Evolutionary conservation across 2,888 invertebrate genomes (phyloP).

Genomic region (Himalopsyche anomala): DNA sequence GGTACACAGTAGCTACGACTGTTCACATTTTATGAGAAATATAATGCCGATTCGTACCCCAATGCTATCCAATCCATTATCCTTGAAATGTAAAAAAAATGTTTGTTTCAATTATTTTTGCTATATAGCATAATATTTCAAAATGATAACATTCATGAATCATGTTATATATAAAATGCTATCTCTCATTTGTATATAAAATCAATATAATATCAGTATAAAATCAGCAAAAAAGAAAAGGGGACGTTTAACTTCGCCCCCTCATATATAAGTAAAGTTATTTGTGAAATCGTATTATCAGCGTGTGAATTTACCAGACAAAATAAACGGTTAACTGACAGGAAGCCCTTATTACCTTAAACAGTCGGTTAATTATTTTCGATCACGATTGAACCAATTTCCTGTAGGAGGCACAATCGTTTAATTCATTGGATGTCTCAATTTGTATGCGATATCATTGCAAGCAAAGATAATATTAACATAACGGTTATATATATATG

Average conservation of each 20-base stretch:
- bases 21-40: no score
- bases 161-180: neutral
- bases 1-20: no score
- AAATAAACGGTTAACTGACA: slow-evolving; percentile 8
- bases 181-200: neutral
- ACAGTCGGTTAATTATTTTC: slow-evolving; percentile 46
- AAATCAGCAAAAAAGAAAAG: slow-evolving; percentile 11
- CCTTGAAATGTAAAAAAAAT: no score
- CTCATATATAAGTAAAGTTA: neutral
- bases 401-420: slow-evolving; percentile 57
- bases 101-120: no score
- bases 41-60: no score
- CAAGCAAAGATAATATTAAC: neutral
- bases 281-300: slow-evolving; percentile 14
- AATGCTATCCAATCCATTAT: no score
- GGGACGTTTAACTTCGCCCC: neutral
- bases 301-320: slow-evolving; percentile 2
- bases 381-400: slow-evolving; percentile 59
- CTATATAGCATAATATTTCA: no score
- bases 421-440: slow-evolving; percentile 45
- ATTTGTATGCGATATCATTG: slow-evolving; percentile 3
- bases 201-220: neutral
- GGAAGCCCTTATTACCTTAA: slow-evolving; percentile 41
- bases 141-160: no score
- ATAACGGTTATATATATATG: neutral